Evolutionary conservation across 1,140 invertebrate genomes (phyloP).

Genomic region (Carcinoscorpius rotundicauda): DNA sequence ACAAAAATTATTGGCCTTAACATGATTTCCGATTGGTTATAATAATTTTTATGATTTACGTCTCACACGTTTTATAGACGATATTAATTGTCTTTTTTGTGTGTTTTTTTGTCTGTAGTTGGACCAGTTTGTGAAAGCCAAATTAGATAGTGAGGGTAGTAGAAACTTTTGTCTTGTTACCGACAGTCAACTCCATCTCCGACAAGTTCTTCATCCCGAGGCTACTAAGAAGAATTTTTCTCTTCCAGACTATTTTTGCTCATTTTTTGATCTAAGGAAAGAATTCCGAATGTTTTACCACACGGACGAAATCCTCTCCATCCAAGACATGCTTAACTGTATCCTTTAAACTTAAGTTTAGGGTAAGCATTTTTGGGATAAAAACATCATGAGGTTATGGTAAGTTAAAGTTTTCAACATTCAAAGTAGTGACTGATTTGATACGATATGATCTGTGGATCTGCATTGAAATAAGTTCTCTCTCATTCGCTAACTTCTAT

Average conservation of each 20-base stretch:
- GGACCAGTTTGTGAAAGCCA: conserved; percentile 38
- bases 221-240: conserved; percentile 73
- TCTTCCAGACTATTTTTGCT: conserved; percentile 69
- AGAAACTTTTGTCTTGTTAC: conserved; percentile 47
- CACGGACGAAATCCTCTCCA: conserved; percentile 41
- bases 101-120: conserved; percentile 40
- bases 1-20: no score
- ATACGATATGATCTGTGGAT: no score
- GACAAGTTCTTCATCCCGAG: conserved; percentile 89
- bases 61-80: no score
- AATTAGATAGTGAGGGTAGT: conserved; percentile 29
- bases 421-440: no score
- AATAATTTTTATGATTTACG: no score
- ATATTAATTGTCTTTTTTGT: no score
- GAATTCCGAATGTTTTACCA: conserved; percentile 67
- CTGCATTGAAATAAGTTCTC: no score
- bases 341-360: conserved; percentile 52
- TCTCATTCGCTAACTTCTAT: no score
- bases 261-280: conserved; percentile 88
- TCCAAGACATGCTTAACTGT: conserved; percentile 62
- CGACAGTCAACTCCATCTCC: conserved; percentile 67
- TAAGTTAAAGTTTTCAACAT: no score
- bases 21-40: no score
- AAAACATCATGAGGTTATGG: no score
- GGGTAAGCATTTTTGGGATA: no score